Percentiles rank a stretch among this genome's conserved stretches.
Conservation (phyloP, 2,888 invertebrate species). For the Pammene aurita region DNA sequence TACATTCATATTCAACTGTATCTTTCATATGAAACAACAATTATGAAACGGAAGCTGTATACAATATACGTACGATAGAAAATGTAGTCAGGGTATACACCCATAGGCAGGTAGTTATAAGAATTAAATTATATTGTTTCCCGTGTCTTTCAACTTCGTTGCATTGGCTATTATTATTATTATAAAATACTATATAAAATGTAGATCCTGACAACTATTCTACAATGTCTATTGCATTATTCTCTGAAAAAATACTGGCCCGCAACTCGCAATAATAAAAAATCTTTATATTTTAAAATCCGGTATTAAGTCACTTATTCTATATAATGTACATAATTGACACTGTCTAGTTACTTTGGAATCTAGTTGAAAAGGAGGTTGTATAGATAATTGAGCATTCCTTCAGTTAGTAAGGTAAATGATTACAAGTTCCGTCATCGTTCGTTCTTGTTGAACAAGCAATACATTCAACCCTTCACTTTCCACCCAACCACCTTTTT, state of each 20-base stretch:
- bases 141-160: constrained; percentile 56
- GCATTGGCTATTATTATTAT: constrained; percentile 58
- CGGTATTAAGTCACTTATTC: constrained; percentile 41
- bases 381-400: constrained; percentile 1
- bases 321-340: constrained; percentile 66
- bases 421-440: no score
- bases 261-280: constrained; percentile 48
- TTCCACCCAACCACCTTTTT: constrained; percentile 16
- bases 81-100: background rate
- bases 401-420: background rate
- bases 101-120: constrained; percentile 10
- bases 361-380: constrained; percentile 23
- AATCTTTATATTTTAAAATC: constrained; percentile 46
- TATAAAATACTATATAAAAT: constrained; percentile 44
- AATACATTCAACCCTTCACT: background rate
- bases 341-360: constrained; percentile 49
- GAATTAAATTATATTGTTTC: constrained; percentile 33
- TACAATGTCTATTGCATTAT: constrained; percentile 41
- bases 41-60: constrained; percentile 24
- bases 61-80: constrained; percentile 6
- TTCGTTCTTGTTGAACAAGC: no score
- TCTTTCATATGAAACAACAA: constrained; percentile 36
- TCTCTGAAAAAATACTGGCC: constrained; percentile 56
- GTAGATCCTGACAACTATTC: constrained; percentile 35
- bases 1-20: constrained; percentile 52